A percentile compares a stretch with the other conserved stretches of the same genome.
Conservation (phyloP, 2,797 vertebrate species). For the Columba guinea region DNA sequence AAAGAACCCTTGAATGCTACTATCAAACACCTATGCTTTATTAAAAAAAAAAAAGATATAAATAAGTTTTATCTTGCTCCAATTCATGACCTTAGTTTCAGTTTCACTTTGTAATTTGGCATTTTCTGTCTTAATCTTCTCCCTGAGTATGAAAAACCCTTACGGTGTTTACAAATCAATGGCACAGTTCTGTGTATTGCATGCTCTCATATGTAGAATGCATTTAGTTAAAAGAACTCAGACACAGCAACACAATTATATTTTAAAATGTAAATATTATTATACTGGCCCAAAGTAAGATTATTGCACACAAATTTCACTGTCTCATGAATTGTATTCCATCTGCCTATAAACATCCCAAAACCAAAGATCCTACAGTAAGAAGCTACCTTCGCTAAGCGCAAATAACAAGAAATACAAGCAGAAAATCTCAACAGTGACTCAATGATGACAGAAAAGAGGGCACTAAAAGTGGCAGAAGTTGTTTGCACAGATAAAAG, state of each 20-base stretch:
- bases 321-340: background rate
- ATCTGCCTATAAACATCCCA: background rate
- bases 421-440: background rate
- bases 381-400: background rate
- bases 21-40: background rate
- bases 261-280: background rate
- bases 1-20: background rate
- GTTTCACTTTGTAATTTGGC: background rate
- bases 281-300: background rate
- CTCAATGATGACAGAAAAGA: background rate
- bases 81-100: background rate
- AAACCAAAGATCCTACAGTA: background rate
- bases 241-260: background rate
- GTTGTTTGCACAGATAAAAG: background rate
- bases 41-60: background rate
- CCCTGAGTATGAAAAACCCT: background rate
- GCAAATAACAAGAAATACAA: background rate
- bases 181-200: background rate
- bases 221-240: background rate
- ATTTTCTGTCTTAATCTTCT: background rate
- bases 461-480: background rate
- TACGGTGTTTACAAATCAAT: background rate
- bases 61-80: background rate
- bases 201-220: background rate
- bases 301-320: background rate